A percentile compares a stretch with the other conserved stretches of the same genome.
Conservation (phyloP, 2,888 invertebrate genomes). For the Aelia acuminata region DNA sequence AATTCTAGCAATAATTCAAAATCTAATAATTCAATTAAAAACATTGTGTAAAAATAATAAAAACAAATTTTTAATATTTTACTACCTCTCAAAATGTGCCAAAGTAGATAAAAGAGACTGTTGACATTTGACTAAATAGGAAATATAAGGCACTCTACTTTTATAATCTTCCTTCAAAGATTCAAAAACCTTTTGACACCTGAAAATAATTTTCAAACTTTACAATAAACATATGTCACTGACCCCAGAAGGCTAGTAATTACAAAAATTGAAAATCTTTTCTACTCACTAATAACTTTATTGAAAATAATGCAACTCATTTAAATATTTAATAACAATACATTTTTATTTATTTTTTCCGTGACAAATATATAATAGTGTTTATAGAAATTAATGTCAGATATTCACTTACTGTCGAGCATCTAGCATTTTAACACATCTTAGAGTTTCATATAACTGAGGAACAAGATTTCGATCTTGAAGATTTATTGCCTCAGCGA, state of each 20-base stretch:
- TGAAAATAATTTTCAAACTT: slow-evolving; percentile 68
- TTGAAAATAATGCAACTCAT: not conserved
- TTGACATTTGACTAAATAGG: slow-evolving; percentile 85
- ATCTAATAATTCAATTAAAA: no score
- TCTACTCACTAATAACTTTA: not conserved
- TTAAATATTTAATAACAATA: not conserved
- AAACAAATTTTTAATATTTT: not conserved
- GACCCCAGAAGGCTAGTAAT: not conserved
- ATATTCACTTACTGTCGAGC: slow-evolving; percentile 71
- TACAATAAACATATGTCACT: not conserved
- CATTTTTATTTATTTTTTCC: not conserved
- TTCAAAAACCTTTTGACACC: slow-evolving; percentile 81
- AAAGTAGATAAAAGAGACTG: slow-evolving; percentile 84
- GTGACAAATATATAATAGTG: not conserved
- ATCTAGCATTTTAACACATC: slow-evolving; percentile 77
- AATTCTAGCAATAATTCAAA: no score
- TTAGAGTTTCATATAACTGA: slow-evolving; percentile 84
- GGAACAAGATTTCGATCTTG: slow-evolving; percentile 84
- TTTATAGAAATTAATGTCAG: not conserved
- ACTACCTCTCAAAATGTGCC: slow-evolving; percentile 79
- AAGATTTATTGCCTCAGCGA: slow-evolving; percentile 86
- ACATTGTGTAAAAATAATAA: no score
- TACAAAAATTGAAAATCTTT: not conserved
- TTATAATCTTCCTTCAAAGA: slow-evolving; percentile 84
- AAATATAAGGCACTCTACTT: slow-evolving; percentile 83